phyloP scores from a whole-genome alignment of 2,797 vertebrate genomes.

The Pangasius sanitwongsei region DNA sequence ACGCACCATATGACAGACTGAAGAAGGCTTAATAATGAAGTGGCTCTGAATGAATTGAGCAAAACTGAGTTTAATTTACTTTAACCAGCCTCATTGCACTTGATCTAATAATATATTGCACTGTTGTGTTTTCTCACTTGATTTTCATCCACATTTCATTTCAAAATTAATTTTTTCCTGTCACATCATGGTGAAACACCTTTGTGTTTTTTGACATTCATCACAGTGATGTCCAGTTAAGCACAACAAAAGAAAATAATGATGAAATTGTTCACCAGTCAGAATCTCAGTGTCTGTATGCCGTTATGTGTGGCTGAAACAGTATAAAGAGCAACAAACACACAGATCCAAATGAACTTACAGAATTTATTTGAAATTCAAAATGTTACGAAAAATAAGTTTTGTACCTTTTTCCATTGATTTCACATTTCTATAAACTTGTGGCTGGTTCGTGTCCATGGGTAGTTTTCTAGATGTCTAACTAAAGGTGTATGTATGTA shows the following conservation, averaged over 20 bases:
- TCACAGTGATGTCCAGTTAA: neutral
- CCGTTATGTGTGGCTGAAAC: neutral
- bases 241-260: neutral
- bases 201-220: neutral
- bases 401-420: slow-evolving; percentile 43
- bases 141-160: neutral
- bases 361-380: slow-evolving; percentile 34
- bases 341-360: neutral
- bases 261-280: neutral
- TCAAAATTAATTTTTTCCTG: neutral
- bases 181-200: neutral
- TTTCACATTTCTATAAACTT: slow-evolving; percentile 18
- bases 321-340: neutral
- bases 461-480: neutral
- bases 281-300: neutral
- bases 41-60: neutral
- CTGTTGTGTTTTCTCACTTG: neutral
- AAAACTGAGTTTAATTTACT: neutral
- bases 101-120: neutral
- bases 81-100: neutral
- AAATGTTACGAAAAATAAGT: neutral
- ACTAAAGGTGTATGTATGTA: neutral
- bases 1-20: slow-evolving; percentile 42
- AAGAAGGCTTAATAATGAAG: slow-evolving; percentile 2
- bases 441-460: neutral